These are phyloP conservation scores for Parochlus steinenii DNA, from an alignment of 2,888 invertebrate species.

Conservation along the genomic window DNA sequence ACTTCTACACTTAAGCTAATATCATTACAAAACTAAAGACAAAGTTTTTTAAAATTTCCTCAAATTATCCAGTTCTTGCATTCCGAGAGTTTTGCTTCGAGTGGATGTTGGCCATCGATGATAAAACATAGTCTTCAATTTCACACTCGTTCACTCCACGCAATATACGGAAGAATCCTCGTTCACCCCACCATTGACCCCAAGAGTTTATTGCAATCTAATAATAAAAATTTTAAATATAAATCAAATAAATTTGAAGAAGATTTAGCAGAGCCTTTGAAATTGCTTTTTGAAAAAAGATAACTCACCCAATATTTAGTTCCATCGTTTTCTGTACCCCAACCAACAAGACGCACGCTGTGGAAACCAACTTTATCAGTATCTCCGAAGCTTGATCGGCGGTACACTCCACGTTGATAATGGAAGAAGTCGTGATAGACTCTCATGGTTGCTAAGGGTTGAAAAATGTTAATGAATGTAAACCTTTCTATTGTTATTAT, in stretches of 20 bases:
- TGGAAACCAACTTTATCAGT: slow-evolving; percentile 55
- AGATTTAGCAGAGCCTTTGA: slow-evolving; percentile 1
- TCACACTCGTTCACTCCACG: slow-evolving; percentile 75
- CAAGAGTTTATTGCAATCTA: slow-evolving; percentile 90
- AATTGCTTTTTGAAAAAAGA: too few relatives aligned
- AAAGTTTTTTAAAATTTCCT: too few relatives aligned
- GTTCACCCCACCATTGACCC: slow-evolving; percentile 84
- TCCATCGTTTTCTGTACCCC: slow-evolving; percentile 58
- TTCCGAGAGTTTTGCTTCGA: not conserved
- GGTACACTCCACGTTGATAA: slow-evolving; percentile 74
- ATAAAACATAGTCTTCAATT: slow-evolving; percentile 80
- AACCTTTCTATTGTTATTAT: slow-evolving; percentile 4
- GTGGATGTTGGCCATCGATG: slow-evolving; percentile 29
- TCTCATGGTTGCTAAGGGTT: slow-evolving; percentile 60
- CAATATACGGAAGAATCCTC: slow-evolving; percentile 74
- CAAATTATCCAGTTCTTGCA: not conserved
- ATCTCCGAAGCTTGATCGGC: slow-evolving; percentile 39
- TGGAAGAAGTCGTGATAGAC: slow-evolving; percentile 87
- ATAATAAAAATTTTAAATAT: slow-evolving; percentile 18
- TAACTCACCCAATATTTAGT: slow-evolving; percentile 71
- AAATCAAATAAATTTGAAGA: slow-evolving; percentile 10
- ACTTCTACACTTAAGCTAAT: too few relatives aligned
- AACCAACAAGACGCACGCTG: slow-evolving; percentile 82
- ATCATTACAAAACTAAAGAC: too few relatives aligned
- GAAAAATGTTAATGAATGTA: slow-evolving; percentile 10